phyloP scores from a whole-genome alignment of 2,888 invertebrate genomes.

The Plebejus melissa region DNA sequence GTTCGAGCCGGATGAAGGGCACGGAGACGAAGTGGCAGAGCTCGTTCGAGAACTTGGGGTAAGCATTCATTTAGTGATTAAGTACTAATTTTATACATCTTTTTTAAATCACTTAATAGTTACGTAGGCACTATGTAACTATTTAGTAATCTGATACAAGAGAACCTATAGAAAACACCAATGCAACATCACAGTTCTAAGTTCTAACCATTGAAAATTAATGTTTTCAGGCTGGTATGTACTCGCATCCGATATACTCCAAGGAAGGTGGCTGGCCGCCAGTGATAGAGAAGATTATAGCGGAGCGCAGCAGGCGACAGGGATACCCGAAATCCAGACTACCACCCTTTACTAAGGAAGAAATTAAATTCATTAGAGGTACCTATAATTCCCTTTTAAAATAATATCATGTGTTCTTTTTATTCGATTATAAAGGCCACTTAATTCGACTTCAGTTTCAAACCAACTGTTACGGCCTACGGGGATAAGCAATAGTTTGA shows the following conservation, averaged over 20 bases:
- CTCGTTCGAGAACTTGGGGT: slow-evolving; percentile 66
- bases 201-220: not conserved
- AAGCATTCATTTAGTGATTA: slow-evolving; percentile 33
- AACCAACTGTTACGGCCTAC: too few relatives aligned
- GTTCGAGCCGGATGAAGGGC: slow-evolving; percentile 61
- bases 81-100: too few relatives aligned
- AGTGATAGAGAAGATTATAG: slow-evolving; percentile 43
- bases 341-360: slow-evolving; percentile 48
- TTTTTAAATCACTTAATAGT: too few relatives aligned
- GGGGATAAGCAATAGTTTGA: too few relatives aligned
- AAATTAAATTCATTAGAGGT: slow-evolving; percentile 47
- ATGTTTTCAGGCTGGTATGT: slow-evolving; percentile 46
- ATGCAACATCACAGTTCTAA: too few relatives aligned
- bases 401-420: too few relatives aligned
- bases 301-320: slow-evolving; percentile 43
- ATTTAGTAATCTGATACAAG: too few relatives aligned
- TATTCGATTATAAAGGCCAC: too few relatives aligned
- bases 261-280: slow-evolving; percentile 56
- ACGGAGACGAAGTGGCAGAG: slow-evolving; percentile 71
- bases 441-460: too few relatives aligned
- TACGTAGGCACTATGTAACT: too few relatives aligned
- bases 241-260: slow-evolving; percentile 49
- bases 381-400: not conserved
- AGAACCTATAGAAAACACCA: too few relatives aligned
- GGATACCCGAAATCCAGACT: slow-evolving; percentile 45